Percentiles rank a stretch among this genome's conserved stretches.
phyloP scores from a whole-genome alignment of 2,888 invertebrate genomes.

The Spisula solida region DNA sequence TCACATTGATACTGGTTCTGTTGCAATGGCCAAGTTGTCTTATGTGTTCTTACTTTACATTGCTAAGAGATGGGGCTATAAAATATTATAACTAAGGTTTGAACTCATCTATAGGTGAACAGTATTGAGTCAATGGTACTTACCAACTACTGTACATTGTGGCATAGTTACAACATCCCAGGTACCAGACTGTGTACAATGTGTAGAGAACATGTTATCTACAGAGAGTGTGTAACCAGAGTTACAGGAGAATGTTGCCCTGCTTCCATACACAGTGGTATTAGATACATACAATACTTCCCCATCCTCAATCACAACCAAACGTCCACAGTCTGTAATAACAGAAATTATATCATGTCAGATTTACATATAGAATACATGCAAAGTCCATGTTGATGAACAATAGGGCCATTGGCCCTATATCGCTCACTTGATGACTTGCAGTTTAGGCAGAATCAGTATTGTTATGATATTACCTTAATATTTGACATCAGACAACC shows the following conservation, averaged over 20 bases:
- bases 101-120: not conserved
- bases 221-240: slow-evolving; percentile 25
- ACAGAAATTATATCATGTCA: not conserved
- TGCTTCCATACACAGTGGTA: slow-evolving; percentile 30
- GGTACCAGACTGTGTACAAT: slow-evolving; percentile 29
- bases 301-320: not conserved
- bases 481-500: too few relatives aligned
- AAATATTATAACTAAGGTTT: too few relatives aligned
- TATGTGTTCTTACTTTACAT: too few relatives aligned
- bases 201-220: not conserved
- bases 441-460: too few relatives aligned
- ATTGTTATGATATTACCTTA: too few relatives aligned
- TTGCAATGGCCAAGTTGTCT: too few relatives aligned
- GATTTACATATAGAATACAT: too few relatives aligned
- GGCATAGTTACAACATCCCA: slow-evolving; percentile 41
- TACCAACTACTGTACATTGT: slow-evolving; percentile 33
- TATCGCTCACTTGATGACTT: too few relatives aligned
- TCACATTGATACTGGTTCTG: too few relatives aligned
- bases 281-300: slow-evolving; percentile 22
- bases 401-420: too few relatives aligned
- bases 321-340: slow-evolving; percentile 36
- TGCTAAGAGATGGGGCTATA: too few relatives aligned
- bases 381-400: too few relatives aligned
- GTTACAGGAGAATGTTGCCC: slow-evolving; percentile 40
- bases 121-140: not conserved